Evolutionary conservation across 2,888 invertebrate genomes (phyloP).

Genomic region (Conomelus anceps): DNA sequence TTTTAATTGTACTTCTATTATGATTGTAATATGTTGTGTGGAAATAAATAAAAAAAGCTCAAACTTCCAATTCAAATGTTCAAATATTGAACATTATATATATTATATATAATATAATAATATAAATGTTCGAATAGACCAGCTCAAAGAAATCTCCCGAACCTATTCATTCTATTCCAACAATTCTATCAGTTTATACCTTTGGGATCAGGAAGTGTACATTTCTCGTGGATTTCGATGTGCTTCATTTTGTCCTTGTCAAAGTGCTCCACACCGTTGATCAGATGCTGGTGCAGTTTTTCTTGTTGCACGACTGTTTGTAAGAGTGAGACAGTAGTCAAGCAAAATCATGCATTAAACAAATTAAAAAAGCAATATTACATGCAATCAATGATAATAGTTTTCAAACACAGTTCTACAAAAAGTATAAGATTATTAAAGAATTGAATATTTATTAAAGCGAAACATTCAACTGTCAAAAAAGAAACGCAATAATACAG

Average conservation of each 20-base stretch:
- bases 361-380: background rate
- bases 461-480: too few species aligned
- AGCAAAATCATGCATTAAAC: constrained; percentile 24
- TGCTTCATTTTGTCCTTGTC: constrained; percentile 68
- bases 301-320: constrained; percentile 61
- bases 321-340: constrained; percentile 14
- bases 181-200: constrained; percentile 43
- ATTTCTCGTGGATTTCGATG: constrained; percentile 66
- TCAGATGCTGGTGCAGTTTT: constrained; percentile 62
- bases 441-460: background rate
- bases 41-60: too few species aligned
- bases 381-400: background rate
- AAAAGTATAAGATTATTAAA: background rate
- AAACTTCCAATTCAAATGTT: background rate
- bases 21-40: too few species aligned
- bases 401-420: background rate
- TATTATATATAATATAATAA: too few species aligned
- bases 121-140: too few species aligned
- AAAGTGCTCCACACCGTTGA: constrained; percentile 66
- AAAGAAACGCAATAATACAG: too few species aligned
- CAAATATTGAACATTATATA: too few species aligned
- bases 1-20: too few species aligned
- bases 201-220: constrained; percentile 65
- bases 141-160: background rate
- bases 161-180: background rate